Evolutionary conservation across 2,797 vertebrate genomes (phyloP).

Genomic region (Hippoglossus hippoglossus): DNA sequence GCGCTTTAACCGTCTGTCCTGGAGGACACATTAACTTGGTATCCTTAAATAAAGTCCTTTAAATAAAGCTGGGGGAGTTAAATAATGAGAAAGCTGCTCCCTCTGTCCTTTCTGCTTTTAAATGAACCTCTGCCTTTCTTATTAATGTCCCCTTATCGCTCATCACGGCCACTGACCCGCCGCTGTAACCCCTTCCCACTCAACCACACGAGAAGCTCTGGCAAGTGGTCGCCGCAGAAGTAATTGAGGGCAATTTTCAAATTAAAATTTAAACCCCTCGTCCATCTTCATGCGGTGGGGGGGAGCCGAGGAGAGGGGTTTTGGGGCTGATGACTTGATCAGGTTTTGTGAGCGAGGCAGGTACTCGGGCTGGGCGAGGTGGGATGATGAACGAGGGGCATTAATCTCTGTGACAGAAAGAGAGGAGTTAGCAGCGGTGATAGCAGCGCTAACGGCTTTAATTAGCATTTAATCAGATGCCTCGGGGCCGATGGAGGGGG

Average conservation of each 20-base stretch:
- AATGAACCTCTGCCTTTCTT: conserved; percentile 92
- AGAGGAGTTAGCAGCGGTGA: conserved; percentile 90
- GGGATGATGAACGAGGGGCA: conserved; percentile 95
- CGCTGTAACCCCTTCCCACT: conserved; percentile 81
- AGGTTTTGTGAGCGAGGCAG: conserved; percentile 89
- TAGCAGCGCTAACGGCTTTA: conserved; percentile 95
- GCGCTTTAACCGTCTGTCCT: conserved; percentile 84
- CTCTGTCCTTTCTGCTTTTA: conserved; percentile 88
- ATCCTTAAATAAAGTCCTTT: conserved; percentile 93
- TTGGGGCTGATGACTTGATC: conserved; percentile 91
- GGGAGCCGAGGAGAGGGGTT: conserved; percentile 58
- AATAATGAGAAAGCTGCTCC: conserved; percentile 85
- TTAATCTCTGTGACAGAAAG: conserved; percentile 96
- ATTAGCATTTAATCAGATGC: conserved; percentile 99
- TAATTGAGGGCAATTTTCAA: conserved; percentile 94
- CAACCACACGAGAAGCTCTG: conserved; percentile 80
- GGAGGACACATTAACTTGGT: conserved; percentile 86
- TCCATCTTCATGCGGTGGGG: conserved; percentile 79
- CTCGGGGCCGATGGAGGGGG: conserved; percentile 86
- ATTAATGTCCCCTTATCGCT: conserved; percentile 93
- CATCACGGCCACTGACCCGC: conserved; percentile 92
- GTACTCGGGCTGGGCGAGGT: conserved; percentile 87
- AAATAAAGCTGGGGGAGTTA: conserved; percentile 92
- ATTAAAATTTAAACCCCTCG: conserved; percentile 91
- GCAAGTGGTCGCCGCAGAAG: conserved; percentile 86